Evolutionary conservation across 1,140 invertebrate genomes (phyloP).

Genomic region (Neodiprion virginianus): DNA sequence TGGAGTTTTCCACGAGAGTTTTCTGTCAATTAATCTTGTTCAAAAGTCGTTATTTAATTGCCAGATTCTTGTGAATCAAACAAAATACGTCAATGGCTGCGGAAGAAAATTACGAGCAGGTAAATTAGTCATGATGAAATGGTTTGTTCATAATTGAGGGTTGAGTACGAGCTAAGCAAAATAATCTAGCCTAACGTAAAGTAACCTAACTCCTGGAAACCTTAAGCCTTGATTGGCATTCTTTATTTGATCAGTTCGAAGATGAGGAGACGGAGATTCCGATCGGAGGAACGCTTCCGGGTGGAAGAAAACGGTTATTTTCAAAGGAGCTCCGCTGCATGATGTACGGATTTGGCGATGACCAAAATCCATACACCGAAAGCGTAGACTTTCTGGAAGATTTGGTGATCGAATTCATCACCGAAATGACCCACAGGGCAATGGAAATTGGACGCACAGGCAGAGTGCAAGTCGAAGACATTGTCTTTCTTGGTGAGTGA

Average conservation of each 20-base stretch:
- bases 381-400: slow-evolving; percentile 98
- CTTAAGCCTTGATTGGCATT: background rate
- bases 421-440: slow-evolving; percentile 90
- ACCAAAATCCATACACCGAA: slow-evolving; percentile 98
- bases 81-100: slow-evolving; percentile 26
- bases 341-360: slow-evolving; percentile 99
- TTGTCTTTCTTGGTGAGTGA: slow-evolving; percentile 81
- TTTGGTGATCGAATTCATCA: slow-evolving; percentile 97
- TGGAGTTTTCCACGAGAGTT: no score
- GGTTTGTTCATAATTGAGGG: background rate
- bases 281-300: slow-evolving; percentile 67
- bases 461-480: slow-evolving; percentile 96
- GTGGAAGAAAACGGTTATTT: slow-evolving; percentile 83
- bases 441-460: slow-evolving; percentile 97
- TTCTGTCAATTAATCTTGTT: no score
- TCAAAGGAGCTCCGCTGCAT: slow-evolving; percentile 95
- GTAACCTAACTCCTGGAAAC: background rate
- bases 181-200: slow-evolving; percentile 6
- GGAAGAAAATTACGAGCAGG: slow-evolving; percentile 39
- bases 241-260: slow-evolving; percentile 60
- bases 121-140: slow-evolving; percentile 19
- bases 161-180: background rate
- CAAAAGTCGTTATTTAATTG: no score
- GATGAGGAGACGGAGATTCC: slow-evolving; percentile 72
- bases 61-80: no score